phyloP scores from a whole-genome alignment of 2,797 vertebrate species.

The Gymnothorax javanicus region DNA sequence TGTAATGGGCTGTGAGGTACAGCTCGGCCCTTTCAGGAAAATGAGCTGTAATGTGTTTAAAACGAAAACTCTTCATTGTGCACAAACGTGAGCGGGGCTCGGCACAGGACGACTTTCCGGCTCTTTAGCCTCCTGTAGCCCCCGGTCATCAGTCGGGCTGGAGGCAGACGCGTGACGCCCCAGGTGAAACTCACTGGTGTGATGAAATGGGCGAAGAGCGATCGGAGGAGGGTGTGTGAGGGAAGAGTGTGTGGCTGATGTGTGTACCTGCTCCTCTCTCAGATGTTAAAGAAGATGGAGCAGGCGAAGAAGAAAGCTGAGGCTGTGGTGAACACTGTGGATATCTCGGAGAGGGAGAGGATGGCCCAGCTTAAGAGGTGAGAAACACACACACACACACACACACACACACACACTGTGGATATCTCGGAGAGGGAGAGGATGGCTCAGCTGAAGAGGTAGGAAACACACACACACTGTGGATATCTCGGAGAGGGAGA shows the following conservation, averaged over 20 bases:
- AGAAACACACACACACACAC: not conserved
- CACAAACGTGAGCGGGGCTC: no score
- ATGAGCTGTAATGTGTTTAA: not conserved
- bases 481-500: conserved; percentile 93
- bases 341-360: conserved; percentile 93
- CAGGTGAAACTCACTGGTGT: not conserved
- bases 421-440: conserved; percentile 95
- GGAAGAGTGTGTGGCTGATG: not conserved
- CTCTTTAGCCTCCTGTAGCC: not conserved
- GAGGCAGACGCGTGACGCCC: no score
- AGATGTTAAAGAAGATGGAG: conserved; percentile 95
- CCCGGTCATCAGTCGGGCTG: not conserved
- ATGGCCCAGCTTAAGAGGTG: conserved; percentile 89
- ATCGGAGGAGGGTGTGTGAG: not conserved
- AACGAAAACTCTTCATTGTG: no score
- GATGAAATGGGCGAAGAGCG: not conserved
- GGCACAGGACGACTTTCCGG: not conserved
- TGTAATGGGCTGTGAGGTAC: no score
- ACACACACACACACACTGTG: conserved; percentile 69
- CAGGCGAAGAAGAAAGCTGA: conserved; percentile 95
- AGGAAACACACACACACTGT: conserved; percentile 70
- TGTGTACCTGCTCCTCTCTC: not conserved
- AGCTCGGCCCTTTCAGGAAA: not conserved
- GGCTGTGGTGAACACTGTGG: conserved; percentile 89
- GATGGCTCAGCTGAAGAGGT: conserved; percentile 89